A percentile compares a stretch with the other conserved stretches of the same genome.
phyloP scores from a whole-genome alignment of 1,140 invertebrate species.

The Bilobella aurantiaca region DNA sequence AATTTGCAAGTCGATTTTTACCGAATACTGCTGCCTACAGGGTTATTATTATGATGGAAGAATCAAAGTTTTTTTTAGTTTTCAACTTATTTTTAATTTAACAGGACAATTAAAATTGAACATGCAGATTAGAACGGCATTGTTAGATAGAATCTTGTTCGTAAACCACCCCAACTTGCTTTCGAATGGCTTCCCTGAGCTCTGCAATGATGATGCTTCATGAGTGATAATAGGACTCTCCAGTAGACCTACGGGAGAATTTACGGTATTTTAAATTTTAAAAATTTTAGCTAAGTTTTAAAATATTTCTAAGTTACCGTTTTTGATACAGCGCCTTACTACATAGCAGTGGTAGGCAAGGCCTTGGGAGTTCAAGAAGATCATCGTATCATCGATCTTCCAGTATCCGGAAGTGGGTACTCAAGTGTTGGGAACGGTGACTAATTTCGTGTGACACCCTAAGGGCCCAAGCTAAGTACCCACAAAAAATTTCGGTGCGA shows the following conservation, averaged over 20 bases:
- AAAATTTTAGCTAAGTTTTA: not conserved
- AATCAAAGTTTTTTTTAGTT: too few species aligned
- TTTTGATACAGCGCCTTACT: constrained; percentile 53
- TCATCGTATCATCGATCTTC: constrained; percentile 44
- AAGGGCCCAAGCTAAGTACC: constrained; percentile 44
- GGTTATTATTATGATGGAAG: too few species aligned
- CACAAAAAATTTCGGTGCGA: not conserved
- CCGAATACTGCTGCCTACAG: too few species aligned
- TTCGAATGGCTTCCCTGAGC: constrained; percentile 53
- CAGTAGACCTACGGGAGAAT: constrained; percentile 42
- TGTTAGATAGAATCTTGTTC: constrained; percentile 40
- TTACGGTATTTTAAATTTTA: not conserved
- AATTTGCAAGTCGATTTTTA: too few species aligned
- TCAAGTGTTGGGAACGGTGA: constrained; percentile 40
- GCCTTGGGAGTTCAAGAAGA: constrained; percentile 58
- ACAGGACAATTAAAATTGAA: too few species aligned
- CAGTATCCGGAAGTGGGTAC: constrained; percentile 45
- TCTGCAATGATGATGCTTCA: constrained; percentile 51
- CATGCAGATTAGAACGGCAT: too few species aligned
- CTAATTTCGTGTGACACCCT: constrained; percentile 41
- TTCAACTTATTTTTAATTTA: too few species aligned
- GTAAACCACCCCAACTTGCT: constrained; percentile 54
- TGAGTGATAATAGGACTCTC: constrained; percentile 52
- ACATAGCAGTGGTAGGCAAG: constrained; percentile 63
- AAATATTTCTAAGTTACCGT: constrained; percentile 46